Evolutionary conservation across 2,888 invertebrate genomes (phyloP).

Genomic region (Drosophila falleni): DNA sequence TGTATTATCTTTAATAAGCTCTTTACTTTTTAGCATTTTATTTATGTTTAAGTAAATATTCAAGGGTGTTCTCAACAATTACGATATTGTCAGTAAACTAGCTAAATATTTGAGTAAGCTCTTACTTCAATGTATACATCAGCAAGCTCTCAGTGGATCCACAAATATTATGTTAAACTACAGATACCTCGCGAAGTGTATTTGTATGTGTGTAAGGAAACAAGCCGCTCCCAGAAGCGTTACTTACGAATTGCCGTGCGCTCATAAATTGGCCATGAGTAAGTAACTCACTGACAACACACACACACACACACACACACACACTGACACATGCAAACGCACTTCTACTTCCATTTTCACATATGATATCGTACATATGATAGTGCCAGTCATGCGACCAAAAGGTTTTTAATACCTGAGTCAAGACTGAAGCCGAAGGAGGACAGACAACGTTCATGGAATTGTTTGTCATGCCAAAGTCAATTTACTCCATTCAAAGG

Average conservation of each 20-base stretch:
- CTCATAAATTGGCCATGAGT: slow-evolving; percentile 39
- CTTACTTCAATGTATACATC: slow-evolving; percentile 6
- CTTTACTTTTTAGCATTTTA: not conserved
- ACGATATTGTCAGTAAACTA: not conserved
- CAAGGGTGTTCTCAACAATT: not conserved
- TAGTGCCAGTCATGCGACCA: slow-evolving; percentile 67
- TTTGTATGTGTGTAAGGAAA: not conserved
- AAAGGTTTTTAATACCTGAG: slow-evolving; percentile 60
- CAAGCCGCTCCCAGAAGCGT: slow-evolving; percentile 13
- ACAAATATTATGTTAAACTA: slow-evolving; percentile 15
- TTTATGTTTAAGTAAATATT: not conserved
- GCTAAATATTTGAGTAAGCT: slow-evolving; percentile 6
- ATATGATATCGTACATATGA: slow-evolving; percentile 30
- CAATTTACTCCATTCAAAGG: slow-evolving; percentile 77
- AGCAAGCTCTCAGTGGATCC: slow-evolving; percentile 1
- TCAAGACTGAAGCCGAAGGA: slow-evolving; percentile 16
- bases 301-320: slow-evolving; percentile 11
- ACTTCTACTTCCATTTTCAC: not conserved
- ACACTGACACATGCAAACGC: not conserved
- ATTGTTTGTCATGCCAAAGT: slow-evolving; percentile 79
- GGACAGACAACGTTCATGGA: slow-evolving; percentile 50
- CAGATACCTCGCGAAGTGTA: slow-evolving; percentile 2
- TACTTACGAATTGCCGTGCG: slow-evolving; percentile 17
- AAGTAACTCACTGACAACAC: slow-evolving; percentile 41
- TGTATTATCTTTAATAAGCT: not conserved